Evolutionary conservation across 1,140 invertebrate genomes (phyloP), one percentile per base, ranked within the genome.

Genomic region (Pseudomyrmex pallidus): DNA sequence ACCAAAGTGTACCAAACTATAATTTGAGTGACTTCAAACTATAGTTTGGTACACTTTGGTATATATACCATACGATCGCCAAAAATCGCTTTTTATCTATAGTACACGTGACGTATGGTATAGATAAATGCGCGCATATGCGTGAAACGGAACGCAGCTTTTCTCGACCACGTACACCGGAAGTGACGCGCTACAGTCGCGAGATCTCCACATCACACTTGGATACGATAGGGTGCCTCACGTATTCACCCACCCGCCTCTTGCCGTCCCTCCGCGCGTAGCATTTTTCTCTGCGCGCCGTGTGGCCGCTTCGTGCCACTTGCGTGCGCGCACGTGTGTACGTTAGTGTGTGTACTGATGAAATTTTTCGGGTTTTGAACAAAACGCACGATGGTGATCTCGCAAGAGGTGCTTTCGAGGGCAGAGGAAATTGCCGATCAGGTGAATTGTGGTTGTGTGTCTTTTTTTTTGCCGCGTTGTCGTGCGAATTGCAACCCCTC

Each of bases 381-480:
- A 92, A 93, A 90, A 85, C 91, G 96, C 96, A 94, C 25, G 50
- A 98, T 97, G 97, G 96, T 96, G 95, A 96, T 96, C 94, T 97
- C 97, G 93, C 97, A 97, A 94, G 97, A 98, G 96, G 96, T 98
- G 91, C 95, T 99, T 91, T 96, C 97, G 82, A 98, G 96, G 92
- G 98, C 98, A 59, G 98, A 99, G 95, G 98, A 99, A 94, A 95
- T 98, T 90, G 98, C 98, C 77, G 98, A 99, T 95, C 97, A 98
- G 96, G 98, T 99, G 95, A 95, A 87, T 91, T 91, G 35, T 5
- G 35, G 35, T 35, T 35, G 35, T 7, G 2, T 17, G 35, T n/a
- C 46, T 22, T 59, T 57, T 8, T 68, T 74, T 66, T 12, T 56
- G 15, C 59, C 44, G 61, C 35, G 35, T 35, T 35, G 13, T 25